Conservation (phyloP, 1,140 invertebrate species). For the Pseudomyrmex dendroicus region DNA sequence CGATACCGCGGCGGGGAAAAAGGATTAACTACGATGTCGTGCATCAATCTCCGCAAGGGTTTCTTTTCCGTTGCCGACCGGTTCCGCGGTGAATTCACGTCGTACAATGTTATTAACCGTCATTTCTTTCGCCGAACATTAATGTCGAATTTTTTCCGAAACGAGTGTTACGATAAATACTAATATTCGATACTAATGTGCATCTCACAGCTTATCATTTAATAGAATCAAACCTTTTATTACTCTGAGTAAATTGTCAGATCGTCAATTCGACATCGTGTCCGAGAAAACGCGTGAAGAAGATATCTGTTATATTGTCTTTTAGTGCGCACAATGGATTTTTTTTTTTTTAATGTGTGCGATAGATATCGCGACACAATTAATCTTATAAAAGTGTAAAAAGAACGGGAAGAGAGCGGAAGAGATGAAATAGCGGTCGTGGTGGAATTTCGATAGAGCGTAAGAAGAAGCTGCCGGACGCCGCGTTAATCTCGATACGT, state of each 20-base stretch:
- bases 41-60: slow-evolving; percentile 66
- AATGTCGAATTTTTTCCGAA: slow-evolving; percentile 4
- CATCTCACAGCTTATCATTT: background rate
- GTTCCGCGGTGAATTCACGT: slow-evolving; percentile 39
- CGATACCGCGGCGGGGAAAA: slow-evolving; percentile 61
- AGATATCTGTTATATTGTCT: background rate
- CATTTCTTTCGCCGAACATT: slow-evolving; percentile 13
- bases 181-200: background rate
- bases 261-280: background rate
- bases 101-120: slow-evolving; percentile 64
- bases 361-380: background rate
- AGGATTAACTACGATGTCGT: slow-evolving; percentile 69
- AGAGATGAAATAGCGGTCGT: background rate
- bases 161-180: slow-evolving; percentile 10
- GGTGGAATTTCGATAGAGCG: slow-evolving; percentile 50
- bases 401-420: background rate
- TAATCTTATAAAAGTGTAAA: slow-evolving; percentile 17
- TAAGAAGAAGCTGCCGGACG: slow-evolving; percentile 57
- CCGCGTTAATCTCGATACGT: slow-evolving; percentile 72
- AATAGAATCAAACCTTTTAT: slow-evolving; percentile 10
- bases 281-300: background rate
- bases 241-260: background rate
- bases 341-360: background rate
- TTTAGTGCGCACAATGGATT: background rate
- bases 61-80: slow-evolving; percentile 52